A percentile compares a stretch with the other conserved stretches of the same genome.
Conservation (phyloP, 1,140 invertebrate genomes). For the Telenomus remus region DNA sequence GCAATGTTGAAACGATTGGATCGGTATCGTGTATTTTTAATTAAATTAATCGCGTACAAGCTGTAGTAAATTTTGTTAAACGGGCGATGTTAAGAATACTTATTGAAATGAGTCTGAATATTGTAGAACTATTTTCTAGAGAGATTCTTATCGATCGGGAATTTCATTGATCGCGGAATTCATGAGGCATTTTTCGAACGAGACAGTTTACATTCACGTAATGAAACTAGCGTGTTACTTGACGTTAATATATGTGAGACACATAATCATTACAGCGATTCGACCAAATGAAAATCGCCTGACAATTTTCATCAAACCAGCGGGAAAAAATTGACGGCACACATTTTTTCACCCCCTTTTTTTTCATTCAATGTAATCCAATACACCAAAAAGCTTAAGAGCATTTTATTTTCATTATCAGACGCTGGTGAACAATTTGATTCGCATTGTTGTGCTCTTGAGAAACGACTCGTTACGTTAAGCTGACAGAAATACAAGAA, state of each 20-base stretch:
- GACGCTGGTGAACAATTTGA: too few species aligned
- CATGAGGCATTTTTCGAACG: constrained; percentile 42
- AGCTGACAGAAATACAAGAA: too few species aligned
- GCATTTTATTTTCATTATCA: too few species aligned
- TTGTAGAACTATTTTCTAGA: constrained; percentile 46
- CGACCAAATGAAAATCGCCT: constrained; percentile 13
- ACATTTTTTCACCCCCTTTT: background rate
- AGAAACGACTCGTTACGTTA: background rate
- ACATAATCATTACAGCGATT: constrained; percentile 35
- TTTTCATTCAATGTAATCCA: too few species aligned
- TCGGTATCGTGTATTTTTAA: constrained; percentile 19
- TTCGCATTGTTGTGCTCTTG: too few species aligned
- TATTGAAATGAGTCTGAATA: constrained; percentile 44
- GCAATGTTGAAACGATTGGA: constrained; percentile 2
- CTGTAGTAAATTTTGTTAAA: constrained; percentile 33
- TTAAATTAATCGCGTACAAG: constrained; percentile 28
- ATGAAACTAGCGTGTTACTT: constrained; percentile 37
- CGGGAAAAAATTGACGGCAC: background rate
- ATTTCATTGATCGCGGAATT: constrained; percentile 51
- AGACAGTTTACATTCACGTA: constrained; percentile 41
- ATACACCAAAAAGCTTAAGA: too few species aligned
- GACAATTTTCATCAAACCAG: constrained; percentile 10
- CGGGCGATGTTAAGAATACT: constrained; percentile 30
- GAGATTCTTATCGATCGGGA: constrained; percentile 46
- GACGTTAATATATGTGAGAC: constrained; percentile 41